phyloP scores from a whole-genome alignment of 2,888 invertebrate genomes.

The Cataglyphis albicans region DNA sequence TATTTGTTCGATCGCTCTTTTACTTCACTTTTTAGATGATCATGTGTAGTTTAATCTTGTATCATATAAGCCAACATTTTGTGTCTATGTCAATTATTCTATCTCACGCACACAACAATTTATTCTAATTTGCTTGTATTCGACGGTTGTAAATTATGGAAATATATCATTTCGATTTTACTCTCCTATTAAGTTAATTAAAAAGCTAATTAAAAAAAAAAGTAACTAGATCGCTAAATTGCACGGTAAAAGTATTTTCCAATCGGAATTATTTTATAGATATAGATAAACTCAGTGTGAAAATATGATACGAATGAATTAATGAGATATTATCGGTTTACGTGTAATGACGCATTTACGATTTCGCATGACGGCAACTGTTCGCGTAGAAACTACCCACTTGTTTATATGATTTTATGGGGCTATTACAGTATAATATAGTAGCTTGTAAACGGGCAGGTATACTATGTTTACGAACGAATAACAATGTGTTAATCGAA shows the following conservation, averaged over 20 bases:
- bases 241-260: background rate
- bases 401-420: constrained; percentile 48
- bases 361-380: constrained; percentile 46
- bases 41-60: constrained; percentile 18
- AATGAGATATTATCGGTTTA: constrained; percentile 33
- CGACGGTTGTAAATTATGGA: background rate
- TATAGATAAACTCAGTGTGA: background rate
- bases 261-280: background rate
- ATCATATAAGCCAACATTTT: background rate
- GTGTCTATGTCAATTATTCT: constrained; percentile 7
- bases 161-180: constrained; percentile 8
- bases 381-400: constrained; percentile 46
- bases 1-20: constrained; percentile 37
- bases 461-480: constrained; percentile 39
- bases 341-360: constrained; percentile 42
- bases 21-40: background rate
- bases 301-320: constrained; percentile 8
- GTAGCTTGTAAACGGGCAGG: constrained; percentile 25
- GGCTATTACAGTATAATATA: constrained; percentile 45
- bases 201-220: too few relatives aligned
- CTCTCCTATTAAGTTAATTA: background rate
- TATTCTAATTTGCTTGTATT: background rate
- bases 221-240: background rate
- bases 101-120: background rate
- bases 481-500: constrained; percentile 50